Evolutionary conservation across 2,113 vertebrate genomes (phyloP).

Genomic region (Solenodon paradoxus): DNA sequence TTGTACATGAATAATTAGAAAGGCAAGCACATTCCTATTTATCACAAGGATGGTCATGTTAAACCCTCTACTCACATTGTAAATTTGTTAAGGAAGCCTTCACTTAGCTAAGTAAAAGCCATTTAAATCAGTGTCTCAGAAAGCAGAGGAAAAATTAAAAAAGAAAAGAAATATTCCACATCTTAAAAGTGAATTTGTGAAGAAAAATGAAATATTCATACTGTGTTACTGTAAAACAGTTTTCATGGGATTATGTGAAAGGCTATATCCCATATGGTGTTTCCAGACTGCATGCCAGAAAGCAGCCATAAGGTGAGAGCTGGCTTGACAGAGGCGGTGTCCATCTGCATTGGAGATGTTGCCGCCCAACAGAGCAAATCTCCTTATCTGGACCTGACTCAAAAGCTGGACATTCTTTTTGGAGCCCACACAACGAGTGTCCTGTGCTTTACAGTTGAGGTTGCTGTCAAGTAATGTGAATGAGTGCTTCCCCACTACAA

Average conservation of each 20-base stretch:
- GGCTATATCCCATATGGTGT: slow-evolving; percentile 73
- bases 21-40: background rate
- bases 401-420: background rate
- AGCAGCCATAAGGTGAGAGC: slow-evolving; percentile 70
- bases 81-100: slow-evolving; percentile 12
- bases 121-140: slow-evolving; percentile 10
- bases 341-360: slow-evolving; percentile 47
- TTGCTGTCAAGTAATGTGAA: background rate
- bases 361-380: background rate
- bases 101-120: background rate
- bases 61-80: background rate
- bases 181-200: slow-evolving; percentile 49
- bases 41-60: background rate
- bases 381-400: background rate
- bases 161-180: slow-evolving; percentile 1
- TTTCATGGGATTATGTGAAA: slow-evolving; percentile 70
- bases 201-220: slow-evolving; percentile 72
- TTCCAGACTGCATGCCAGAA: slow-evolving; percentile 63
- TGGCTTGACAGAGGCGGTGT: slow-evolving; percentile 21
- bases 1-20: background rate
- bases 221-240: slow-evolving; percentile 48
- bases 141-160: background rate
- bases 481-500: too few relatives aligned
- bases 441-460: background rate
- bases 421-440: background rate